phyloP scores from a whole-genome alignment of 1,140 invertebrate species.

The Hydropsyche tenuis region DNA sequence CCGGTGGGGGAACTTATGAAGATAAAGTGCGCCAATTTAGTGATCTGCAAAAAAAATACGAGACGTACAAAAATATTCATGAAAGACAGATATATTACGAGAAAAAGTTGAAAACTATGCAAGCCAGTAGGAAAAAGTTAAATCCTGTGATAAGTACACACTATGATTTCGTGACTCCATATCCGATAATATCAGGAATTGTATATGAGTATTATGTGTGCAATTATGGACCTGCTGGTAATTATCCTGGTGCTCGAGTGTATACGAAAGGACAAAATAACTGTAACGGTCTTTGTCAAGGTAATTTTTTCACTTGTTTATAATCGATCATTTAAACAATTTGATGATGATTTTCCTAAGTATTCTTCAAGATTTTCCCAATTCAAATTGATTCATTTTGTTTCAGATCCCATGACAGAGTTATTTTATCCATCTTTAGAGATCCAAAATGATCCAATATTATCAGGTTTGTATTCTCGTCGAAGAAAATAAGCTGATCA shows the following conservation, averaged over 20 bases:
- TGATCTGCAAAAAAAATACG: slow-evolving; percentile 39
- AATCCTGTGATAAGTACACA: slow-evolving; percentile 41
- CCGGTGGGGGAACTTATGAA: slow-evolving; percentile 29
- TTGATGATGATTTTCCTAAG: too few species aligned
- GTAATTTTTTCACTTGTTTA: slow-evolving; percentile 21
- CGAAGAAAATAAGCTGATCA: slow-evolving; percentile 1
- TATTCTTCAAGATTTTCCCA: too few species aligned
- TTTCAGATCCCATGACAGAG: slow-evolving; percentile 44
- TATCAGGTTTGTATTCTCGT: slow-evolving; percentile 27
- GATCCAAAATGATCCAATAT: slow-evolving; percentile 40
- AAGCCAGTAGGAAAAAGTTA: slow-evolving; percentile 41
- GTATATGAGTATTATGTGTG: slow-evolving; percentile 53
- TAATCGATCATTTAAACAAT: neutral
- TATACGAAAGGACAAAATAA: slow-evolving; percentile 43
- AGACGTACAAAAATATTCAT: slow-evolving; percentile 34
- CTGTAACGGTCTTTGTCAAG: slow-evolving; percentile 39
- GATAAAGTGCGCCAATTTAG: slow-evolving; percentile 18
- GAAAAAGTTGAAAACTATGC: slow-evolving; percentile 35
- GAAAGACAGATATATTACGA: slow-evolving; percentile 39
- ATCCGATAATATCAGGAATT: slow-evolving; percentile 36
- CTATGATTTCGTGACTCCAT: slow-evolving; percentile 28
- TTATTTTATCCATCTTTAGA: slow-evolving; percentile 43
- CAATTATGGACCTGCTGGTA: slow-evolving; percentile 60
- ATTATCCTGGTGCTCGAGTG: slow-evolving; percentile 48
- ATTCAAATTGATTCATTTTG: neutral